Conservation (phyloP, 1,140 invertebrate species). For the Manduca sexta region DNA sequence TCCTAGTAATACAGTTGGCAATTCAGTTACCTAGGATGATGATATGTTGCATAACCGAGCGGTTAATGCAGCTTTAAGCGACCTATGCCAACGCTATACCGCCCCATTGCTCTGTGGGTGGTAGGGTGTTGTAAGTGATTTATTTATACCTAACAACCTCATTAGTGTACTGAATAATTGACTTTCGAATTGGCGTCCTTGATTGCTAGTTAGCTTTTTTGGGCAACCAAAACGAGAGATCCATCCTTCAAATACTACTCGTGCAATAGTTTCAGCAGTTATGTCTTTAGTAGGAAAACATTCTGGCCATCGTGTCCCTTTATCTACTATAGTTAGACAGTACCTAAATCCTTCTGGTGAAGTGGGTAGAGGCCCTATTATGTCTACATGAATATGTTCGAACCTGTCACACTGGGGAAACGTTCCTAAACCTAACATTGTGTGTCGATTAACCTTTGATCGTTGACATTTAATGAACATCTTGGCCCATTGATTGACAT, state of each 20-base stretch:
- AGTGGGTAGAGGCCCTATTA: background rate
- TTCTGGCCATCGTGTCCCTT: background rate
- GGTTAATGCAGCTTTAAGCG: background rate
- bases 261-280: background rate
- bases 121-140: too few species aligned
- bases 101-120: background rate
- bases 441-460: background rate
- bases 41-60: background rate
- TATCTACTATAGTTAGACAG: background rate
- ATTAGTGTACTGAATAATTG: too few species aligned
- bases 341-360: background rate
- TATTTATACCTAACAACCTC: too few species aligned
- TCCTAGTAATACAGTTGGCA: background rate
- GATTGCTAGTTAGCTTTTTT: background rate
- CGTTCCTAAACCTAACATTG: background rate
- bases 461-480: background rate
- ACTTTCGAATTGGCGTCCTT: too few species aligned
- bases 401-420: background rate
- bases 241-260: background rate
- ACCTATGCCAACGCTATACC: slow-evolving; percentile 1
- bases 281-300: background rate
- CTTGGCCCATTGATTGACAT: background rate
- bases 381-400: slow-evolving; percentile 5
- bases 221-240: background rate
- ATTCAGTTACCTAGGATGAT: background rate